Percentiles rank a stretch among this genome's conserved stretches.
Conservation (phyloP, 1,140 invertebrate genomes). For the Drosophila navojoa region DNA sequence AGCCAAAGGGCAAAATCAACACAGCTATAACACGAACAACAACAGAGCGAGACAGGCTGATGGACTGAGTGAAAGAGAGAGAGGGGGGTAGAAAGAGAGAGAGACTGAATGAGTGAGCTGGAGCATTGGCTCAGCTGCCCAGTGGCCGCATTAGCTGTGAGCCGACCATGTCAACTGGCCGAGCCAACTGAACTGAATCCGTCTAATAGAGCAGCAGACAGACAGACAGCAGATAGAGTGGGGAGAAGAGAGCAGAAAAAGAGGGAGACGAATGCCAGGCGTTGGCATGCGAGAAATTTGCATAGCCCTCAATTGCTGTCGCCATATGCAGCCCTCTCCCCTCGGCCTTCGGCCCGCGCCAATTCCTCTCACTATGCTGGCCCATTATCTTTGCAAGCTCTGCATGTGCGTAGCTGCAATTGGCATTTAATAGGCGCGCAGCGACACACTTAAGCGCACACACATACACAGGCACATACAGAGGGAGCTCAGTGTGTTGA, state of each 20-base stretch:
- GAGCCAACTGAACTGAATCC: constrained; percentile 51
- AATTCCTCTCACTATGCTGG: background rate
- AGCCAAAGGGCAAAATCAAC: constrained; percentile 78
- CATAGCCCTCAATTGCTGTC: constrained; percentile 26
- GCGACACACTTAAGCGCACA: constrained; percentile 8
- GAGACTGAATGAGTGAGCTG: constrained; percentile 3
- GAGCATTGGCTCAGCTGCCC: constrained; percentile 37
- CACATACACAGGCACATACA: background rate
- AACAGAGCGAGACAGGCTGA: background rate
- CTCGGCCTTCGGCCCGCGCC: no score
- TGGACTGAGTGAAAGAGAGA: constrained; percentile 13
- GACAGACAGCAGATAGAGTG: background rate
- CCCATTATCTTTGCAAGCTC: constrained; percentile 33
- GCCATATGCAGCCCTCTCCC: background rate
- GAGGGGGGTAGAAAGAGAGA: background rate
- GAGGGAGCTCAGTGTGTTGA: constrained; percentile 6
- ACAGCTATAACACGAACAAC: constrained; percentile 46
- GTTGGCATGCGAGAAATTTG: constrained; percentile 38
- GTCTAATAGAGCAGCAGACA: constrained; percentile 52
- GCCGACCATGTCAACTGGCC: constrained; percentile 53
- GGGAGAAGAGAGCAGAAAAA: background rate
- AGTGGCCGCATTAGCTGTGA: constrained; percentile 64
- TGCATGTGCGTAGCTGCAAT: constrained; percentile 50
- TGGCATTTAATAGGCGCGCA: constrained; percentile 55
- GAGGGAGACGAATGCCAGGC: background rate